Base-by-base conservation (phyloP, 2,888 invertebrate genomes). In the Aelia acuminata region DNA sequence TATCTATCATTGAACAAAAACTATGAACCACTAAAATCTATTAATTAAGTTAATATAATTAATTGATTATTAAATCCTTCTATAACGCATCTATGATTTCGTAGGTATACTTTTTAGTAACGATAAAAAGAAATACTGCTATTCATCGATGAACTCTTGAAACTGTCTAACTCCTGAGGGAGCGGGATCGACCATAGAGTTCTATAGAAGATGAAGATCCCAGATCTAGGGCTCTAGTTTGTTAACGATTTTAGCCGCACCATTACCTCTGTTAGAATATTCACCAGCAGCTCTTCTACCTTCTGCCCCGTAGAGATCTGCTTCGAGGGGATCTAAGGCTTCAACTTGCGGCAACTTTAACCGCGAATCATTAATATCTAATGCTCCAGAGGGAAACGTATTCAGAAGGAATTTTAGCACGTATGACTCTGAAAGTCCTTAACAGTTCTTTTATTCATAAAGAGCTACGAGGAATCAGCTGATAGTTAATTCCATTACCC, bases 221-320 rank as follows among this genome's bases (percentile, higher is more conserved):
- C 3, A 35, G 75, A 26, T 57, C 75, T 10, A 20, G 8, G 75
- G 39, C 7, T 39, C 39, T 75, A 75, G 75, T 75, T 75, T 22
- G 75, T 75, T 75, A 75, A 75, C 75, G 43, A 43, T 75, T 75
- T 75, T 39, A 75, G 20, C 20, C 75, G 75, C 75, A 22, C 75
- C 75, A 75, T 75, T 75, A 39, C 75, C 39, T 75, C 75, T 43
- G 57, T 75, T 75, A 43, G 75, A 75, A 75, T 75, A 75, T 75
- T 75, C 39, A 75, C 75, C 8, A 75, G 39, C 3, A 57, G 57
- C 57, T 57, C 57, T 57, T 57, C 57, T 26, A 57, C 57, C 57
- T 57, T 26, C 57, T 26, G 15, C 11, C 57, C 26, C 57, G 26
- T 26, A 57, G 57, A 57, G 57, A 26, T 57, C 57, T 26, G 26